phyloP scores from a whole-genome alignment of 1,140 invertebrate genomes.

The Drosophila seguyi region DNA sequence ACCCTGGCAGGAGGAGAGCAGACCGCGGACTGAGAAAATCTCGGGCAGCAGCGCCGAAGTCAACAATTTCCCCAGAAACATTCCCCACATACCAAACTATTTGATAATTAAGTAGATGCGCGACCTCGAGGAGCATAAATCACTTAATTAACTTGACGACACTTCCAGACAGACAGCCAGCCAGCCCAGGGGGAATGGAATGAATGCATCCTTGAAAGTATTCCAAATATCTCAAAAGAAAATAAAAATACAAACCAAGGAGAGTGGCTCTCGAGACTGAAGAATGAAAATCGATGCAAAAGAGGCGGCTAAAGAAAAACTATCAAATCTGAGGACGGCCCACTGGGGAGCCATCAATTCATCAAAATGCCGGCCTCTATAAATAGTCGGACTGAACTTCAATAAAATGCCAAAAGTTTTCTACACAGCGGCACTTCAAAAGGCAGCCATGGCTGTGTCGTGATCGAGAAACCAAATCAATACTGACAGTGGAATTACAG shows the following conservation, averaged over 20 bases:
- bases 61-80: conserved; percentile 71
- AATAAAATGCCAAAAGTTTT: conserved; percentile 76
- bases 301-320: conserved; percentile 64
- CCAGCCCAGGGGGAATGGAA: conserved; percentile 13
- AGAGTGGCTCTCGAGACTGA: conserved; percentile 13
- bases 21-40: conserved; percentile 36
- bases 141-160: conserved; percentile 84
- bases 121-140: conserved; percentile 80
- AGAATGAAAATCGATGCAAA: conserved; percentile 69
- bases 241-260: conserved; percentile 41
- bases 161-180: conserved; percentile 40
- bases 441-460: neutral
- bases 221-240: conserved; percentile 67
- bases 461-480: conserved; percentile 51
- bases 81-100: conserved; percentile 81
- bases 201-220: conserved; percentile 77
- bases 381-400: conserved; percentile 73
- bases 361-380: conserved; percentile 70
- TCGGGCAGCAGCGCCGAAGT: conserved; percentile 21
- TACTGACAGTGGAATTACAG: conserved; percentile 45
- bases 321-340: conserved; percentile 67
- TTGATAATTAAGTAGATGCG: conserved; percentile 83
- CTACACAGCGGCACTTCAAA: conserved; percentile 63
- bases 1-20: conserved; percentile 21
- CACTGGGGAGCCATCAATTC: conserved; percentile 81